phyloP scores from a whole-genome alignment of 1,140 invertebrate genomes.

The Bombus breviceps region DNA sequence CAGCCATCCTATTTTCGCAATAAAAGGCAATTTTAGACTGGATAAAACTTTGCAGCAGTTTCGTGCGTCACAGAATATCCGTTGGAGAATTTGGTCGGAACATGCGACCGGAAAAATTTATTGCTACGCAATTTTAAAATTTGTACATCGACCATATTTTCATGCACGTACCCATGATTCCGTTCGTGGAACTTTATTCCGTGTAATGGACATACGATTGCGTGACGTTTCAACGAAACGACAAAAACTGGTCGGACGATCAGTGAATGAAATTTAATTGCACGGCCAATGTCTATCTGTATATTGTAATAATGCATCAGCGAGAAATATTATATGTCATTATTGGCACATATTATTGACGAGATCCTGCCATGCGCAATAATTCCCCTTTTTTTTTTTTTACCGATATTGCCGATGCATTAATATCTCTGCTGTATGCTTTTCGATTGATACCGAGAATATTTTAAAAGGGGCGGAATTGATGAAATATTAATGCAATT shows the following conservation, averaged over 20 bases:
- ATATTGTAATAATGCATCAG: background rate
- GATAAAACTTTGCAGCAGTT: conserved; percentile 34
- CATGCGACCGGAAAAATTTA: conserved; percentile 51
- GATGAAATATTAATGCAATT: background rate
- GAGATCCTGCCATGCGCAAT: background rate
- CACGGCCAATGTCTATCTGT: background rate
- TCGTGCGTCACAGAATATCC: conserved; percentile 27
- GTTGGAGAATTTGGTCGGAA: conserved; percentile 26
- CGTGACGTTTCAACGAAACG: background rate
- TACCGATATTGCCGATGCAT: background rate
- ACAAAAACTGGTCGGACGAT: background rate
- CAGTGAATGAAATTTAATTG: background rate
- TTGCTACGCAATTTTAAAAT: conserved; percentile 57
- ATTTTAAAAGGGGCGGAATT: background rate
- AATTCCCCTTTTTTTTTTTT: background rate
- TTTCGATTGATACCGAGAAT: background rate
- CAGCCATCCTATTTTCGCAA: conserved; percentile 41
- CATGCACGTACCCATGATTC: background rate
- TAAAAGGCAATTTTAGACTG: conserved; percentile 50
- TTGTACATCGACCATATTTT: conserved; percentile 43
- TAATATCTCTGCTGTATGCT: background rate
- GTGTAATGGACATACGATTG: background rate
- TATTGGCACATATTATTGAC: conserved; percentile 1
- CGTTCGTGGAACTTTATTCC: background rate
- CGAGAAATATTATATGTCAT: conserved; percentile 1